Percentiles rank a stretch among this genome's conserved stretches.
These are phyloP conservation scores for Mystacides longicornis DNA, from an alignment of 2,888 invertebrate species.

Conservation along the genomic window DNA sequence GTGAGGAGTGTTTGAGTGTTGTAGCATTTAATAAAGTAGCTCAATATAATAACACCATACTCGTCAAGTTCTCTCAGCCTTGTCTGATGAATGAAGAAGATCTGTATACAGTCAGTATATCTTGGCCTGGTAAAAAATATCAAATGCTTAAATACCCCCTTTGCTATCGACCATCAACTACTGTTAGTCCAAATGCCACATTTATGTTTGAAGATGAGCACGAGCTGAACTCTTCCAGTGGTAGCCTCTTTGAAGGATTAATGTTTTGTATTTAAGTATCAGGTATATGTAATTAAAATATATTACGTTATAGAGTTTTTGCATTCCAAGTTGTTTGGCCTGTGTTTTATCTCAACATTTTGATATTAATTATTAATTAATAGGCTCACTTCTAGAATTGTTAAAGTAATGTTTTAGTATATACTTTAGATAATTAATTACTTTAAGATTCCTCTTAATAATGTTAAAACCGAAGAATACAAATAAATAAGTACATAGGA, in stretches of 20 bases:
- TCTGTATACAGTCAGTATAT: constrained; percentile 42
- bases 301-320: too few relatives aligned
- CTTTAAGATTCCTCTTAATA: too few relatives aligned
- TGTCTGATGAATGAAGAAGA: constrained; percentile 40
- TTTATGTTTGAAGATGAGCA: constrained; percentile 43
- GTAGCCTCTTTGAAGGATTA: constrained; percentile 42
- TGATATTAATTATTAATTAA: too few relatives aligned
- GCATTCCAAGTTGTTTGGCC: too few relatives aligned
- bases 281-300: too few relatives aligned
- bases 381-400: too few relatives aligned
- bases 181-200: constrained; percentile 33
- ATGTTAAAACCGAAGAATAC: too few relatives aligned
- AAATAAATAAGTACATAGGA: too few relatives aligned
- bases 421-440: too few relatives aligned
- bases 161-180: constrained; percentile 37
- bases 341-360: too few relatives aligned
- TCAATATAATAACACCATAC: constrained; percentile 41
- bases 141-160: constrained; percentile 39
- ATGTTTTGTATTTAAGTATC: constrained; percentile 40
- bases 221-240: constrained; percentile 30
- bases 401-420: too few relatives aligned
- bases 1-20: constrained; percentile 37
- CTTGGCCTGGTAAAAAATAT: constrained; percentile 37
- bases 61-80: constrained; percentile 40
- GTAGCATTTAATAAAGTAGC: constrained; percentile 39